Evolutionary conservation across 2,113 vertebrate species (phyloP), one percentile per base, ranked within the genome.

Genomic region (Mixornis gularis): DNA sequence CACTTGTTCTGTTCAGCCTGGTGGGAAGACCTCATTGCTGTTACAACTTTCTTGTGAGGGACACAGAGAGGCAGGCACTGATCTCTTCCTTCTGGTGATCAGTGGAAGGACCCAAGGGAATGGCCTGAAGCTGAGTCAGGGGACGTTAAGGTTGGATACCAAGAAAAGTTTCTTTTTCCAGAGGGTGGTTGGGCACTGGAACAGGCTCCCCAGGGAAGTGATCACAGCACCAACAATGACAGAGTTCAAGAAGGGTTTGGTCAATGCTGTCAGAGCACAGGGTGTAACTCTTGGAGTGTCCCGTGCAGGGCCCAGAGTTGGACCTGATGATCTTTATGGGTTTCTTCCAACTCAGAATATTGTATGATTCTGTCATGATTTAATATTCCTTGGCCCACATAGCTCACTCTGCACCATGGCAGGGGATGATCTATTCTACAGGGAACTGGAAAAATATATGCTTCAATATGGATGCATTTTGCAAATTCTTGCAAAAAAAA

Each of bases 401-500:
- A 46, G 21, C 21, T 82, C 46, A 48, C 13, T 66, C 52, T n/a
- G 30, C 52, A 12, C 34, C 44, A 10, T 48, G 51, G 17, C 48
- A 70, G 40, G 20, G 25, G 13, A 70, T 72, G 38, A 77, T 63
- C 84, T 92, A 79, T 90, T 89, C 85, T 44, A 58, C 43, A 83
- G 27, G 24, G 34, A 88, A 70, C 27, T 78, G 60, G 59, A 73
- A 89, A 88, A 94, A 81, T 30, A 19, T 20, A 40, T 1, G 4
- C 9, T 34, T 51, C 52, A 14, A 55, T 77, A 59, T 19, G 41
- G 48, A 86, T 56, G 30, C 26, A 59, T 25, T 84, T 91, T 20
- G 68, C 76, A 94, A 89, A 82, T 58, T 44, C 36, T 87, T 86
- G 40, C 36, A 56, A 89, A 93, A 36, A 7, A 73, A 74, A 74